Base-by-base conservation (phyloP, 2,113 vertebrate species). In the Delphinapterus leucas region DNA sequence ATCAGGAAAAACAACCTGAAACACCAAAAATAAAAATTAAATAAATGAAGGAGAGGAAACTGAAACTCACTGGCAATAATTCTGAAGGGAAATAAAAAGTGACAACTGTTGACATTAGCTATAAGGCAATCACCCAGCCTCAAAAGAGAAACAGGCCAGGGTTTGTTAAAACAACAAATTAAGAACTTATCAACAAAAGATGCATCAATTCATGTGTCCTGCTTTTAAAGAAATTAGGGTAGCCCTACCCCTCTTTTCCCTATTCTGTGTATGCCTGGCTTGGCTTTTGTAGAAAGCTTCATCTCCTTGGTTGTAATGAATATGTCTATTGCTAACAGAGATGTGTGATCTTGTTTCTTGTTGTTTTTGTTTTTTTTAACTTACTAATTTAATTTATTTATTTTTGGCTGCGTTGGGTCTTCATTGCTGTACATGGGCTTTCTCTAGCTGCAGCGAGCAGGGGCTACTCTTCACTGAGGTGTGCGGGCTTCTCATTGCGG, bases 1-100 rank as follows among this genome's bases (percentile, higher is more conserved):
- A 31, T 92, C 44, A 88, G 28, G 28, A 87, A 58, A 93, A 96
- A 63, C 36, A 91, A 73, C 49, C 47, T 5, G n/a, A 96, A 90
- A 90, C 63, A 89, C 41, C 55, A 44, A 41, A 93, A 92, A 83
- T 61, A 84, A 82, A 80, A 92, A 71, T 79, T 12, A 80, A 96
- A 60, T 49, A 63, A 96, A 91, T 20, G 41, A 81, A 90, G 84
- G 70, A 67, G 41, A 53, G 33, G 73, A 94, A 85, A 73, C 15
- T 13, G 15, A 93, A 96, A 94, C 2, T 83, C 67, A 38, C 31
- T 55, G 31, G 31, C 18, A 88, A 77, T 76, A 60, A 73, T 89
- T 89, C 38, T 53, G 6, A 92, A 96, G 23, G 38, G 11, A 79
- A 74, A 86, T 17, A 81, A 76, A 94, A 93, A 53, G 28, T 90